Conservation (phyloP, 1,140 invertebrate genomes). For the Macrosteles quadrilineatus region DNA sequence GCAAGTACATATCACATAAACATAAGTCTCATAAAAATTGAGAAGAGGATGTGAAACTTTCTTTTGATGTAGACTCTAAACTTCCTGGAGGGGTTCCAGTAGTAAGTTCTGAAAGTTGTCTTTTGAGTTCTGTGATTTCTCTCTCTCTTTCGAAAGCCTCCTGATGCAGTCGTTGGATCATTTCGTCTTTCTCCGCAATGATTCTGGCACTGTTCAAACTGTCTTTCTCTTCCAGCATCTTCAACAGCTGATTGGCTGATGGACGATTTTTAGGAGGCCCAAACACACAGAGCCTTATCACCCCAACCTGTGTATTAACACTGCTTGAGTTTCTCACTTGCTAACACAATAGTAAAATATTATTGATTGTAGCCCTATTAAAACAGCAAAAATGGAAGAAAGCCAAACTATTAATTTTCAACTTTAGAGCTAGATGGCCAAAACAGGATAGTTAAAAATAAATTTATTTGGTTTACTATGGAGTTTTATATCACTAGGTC, state of each 20-base stretch:
- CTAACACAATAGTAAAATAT: no score
- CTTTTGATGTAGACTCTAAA: neutral
- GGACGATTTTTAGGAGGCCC: constrained; percentile 35
- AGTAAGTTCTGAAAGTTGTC: constrained; percentile 29
- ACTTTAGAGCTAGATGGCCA: no score
- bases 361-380: no score
- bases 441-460: no score
- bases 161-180: constrained; percentile 29
- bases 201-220: constrained; percentile 6
- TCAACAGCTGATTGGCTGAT: constrained; percentile 36
- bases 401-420: no score
- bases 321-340: no score
- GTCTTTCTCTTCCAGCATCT: constrained; percentile 20
- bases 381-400: no score
- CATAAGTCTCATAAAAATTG: neutral
- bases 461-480: no score
- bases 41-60: neutral
- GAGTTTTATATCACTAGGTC: no score
- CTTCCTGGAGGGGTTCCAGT: neutral
- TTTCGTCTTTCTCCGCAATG: constrained; percentile 35
- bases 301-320: neutral
- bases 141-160: constrained; percentile 36
- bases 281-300: neutral
- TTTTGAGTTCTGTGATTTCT: constrained; percentile 35
- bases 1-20: no score